Base-by-base conservation (phyloP, 2,888 invertebrate species). In the Uropetala carovei region DNA sequence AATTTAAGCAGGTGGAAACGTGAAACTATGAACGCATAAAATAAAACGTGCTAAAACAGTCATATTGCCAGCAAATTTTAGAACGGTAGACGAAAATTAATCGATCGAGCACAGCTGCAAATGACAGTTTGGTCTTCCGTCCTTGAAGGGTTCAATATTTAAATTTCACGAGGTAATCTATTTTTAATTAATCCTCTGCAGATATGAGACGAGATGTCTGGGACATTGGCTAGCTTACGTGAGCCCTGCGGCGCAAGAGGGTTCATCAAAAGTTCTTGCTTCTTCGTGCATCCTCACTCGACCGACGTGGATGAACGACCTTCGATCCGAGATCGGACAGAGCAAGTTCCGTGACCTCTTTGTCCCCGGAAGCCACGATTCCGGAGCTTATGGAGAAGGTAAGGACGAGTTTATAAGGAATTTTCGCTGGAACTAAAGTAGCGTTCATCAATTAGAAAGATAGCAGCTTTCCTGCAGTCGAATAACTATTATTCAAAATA, bases 341-440 rank as follows among this genome's bases (percentile, higher is more conserved):
- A 94, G 95, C 92, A 95, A 95, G 75, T 94, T 97, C 89, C 95
- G 95, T 16, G 95, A 96, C 92, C 94, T 97, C 8, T 96, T 97
- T 93, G 95, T 97, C 93, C 97, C 97, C 0, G 97, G 97, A 0
- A 96, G 97, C 0, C 97, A 97, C 94, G 97, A 97, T 94, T 96
- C 97, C 0, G 97, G 97, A 8, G 95, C 96, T 14, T 97, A 96
- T 94, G 94, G 94, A 14, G 94, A 95, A 59, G 89, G 89, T 94
- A 94, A 64, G 13, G 13, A 13, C 27, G 75, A 27, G 9, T 27
- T 75, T 0, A 13, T 27, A 13, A 10, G 13, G 75, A 10, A 3
- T 27, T n/a, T 11, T 22, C 27, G 5, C 43, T 43, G 43, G 43
- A 43, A 43, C 5, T 43, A 43, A 43, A 43, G 43, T 43, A 5